Conservation (phyloP, 2,888 invertebrate genomes). For the Hyposoter didymator region DNA sequence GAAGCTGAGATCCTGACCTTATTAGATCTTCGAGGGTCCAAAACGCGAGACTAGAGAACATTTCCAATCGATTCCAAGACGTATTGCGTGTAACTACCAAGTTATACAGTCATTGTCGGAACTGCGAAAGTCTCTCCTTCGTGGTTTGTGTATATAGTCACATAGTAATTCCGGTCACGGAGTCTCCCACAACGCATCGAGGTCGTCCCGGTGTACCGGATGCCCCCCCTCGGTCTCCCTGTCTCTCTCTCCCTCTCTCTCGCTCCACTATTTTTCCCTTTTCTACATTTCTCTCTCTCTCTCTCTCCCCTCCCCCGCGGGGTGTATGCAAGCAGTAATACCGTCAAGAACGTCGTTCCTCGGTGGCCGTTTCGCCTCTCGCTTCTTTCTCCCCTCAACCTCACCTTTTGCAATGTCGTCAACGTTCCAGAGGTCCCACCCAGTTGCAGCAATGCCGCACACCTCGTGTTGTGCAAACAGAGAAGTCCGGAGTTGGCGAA, state of each 20-base stretch:
- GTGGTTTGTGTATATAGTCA: constrained; percentile 49
- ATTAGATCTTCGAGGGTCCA: background rate
- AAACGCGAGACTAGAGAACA: background rate
- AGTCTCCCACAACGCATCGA: constrained; percentile 81
- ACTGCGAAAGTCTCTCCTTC: constrained; percentile 8
- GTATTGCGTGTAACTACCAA: constrained; percentile 27
- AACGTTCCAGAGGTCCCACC: constrained; percentile 36
- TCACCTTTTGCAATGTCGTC: constrained; percentile 31
- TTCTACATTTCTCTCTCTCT: constrained; percentile 21
- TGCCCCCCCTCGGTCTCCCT: constrained; percentile 66
- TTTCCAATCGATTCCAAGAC: constrained; percentile 18
- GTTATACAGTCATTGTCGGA: constrained; percentile 34
- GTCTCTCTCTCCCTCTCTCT: constrained; percentile 20
- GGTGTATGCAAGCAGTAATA: constrained; percentile 32
- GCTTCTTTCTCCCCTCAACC: background rate
- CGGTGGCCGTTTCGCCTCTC: constrained; percentile 9
- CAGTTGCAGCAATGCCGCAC: constrained; percentile 37
- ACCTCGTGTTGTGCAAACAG: constrained; percentile 30
- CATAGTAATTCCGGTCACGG: constrained; percentile 81
- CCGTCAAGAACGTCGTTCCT: constrained; percentile 34
- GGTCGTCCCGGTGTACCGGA: constrained; percentile 79
- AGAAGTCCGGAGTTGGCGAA: background rate
- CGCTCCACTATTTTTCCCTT: constrained; percentile 18
- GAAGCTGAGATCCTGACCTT: background rate
- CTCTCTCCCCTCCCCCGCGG: constrained; percentile 12